Percentiles rank a stretch among this genome's conserved stretches.
These are phyloP conservation scores for Pitangus sulphuratus DNA, from an alignment of 2,797 vertebrate species.

Conservation along the genomic window DNA sequence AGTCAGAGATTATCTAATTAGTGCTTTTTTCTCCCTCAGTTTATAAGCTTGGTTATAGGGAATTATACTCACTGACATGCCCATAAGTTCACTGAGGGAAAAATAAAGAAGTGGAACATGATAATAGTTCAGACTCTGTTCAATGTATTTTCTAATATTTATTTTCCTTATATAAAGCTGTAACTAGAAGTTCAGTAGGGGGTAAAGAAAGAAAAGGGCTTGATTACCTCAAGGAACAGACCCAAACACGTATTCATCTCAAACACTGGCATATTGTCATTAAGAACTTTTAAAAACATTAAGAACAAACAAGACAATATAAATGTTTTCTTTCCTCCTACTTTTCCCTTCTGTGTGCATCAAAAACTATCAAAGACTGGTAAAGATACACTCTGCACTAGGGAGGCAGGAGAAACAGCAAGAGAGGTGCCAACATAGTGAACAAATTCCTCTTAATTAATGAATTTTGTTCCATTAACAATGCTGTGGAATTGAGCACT, in stretches of 20 bases:
- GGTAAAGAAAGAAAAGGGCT: background rate
- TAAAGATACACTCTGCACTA: background rate
- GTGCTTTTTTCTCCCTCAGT: background rate
- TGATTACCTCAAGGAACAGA: background rate
- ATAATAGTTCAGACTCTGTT: background rate
- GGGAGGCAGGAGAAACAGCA: background rate
- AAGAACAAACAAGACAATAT: background rate
- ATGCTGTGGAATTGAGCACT: background rate
- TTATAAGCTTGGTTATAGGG: background rate
- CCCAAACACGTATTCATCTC: background rate
- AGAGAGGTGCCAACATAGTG: background rate
- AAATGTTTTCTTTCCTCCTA: background rate
- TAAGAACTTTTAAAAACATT: background rate
- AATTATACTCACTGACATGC: background rate
- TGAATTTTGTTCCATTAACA: constrained; percentile 2
- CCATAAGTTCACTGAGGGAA: background rate
- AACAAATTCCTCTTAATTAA: constrained; percentile 18
- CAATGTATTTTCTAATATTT: background rate
- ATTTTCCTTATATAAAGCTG: background rate
- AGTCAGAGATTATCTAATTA: constrained; percentile 36
- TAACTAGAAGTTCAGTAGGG: background rate
- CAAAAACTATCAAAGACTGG: background rate
- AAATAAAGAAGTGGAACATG: background rate
- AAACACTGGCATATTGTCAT: background rate
- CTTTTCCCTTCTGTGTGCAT: background rate